Conservation (phyloP, 2,888 invertebrate species). For the Ectemnius continuus region DNA sequence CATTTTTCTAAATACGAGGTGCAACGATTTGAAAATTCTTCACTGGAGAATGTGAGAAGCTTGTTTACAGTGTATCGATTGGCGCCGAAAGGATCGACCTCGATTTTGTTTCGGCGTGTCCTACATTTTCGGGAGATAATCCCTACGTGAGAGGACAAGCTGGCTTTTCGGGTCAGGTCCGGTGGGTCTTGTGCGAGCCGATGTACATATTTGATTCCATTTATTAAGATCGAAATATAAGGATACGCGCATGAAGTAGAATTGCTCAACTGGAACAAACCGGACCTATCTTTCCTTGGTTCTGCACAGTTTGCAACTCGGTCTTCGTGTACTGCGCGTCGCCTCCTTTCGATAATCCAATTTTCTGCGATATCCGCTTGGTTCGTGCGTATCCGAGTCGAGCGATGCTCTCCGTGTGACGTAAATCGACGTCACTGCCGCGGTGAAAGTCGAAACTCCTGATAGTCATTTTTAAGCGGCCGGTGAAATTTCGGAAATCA, state of each 20-base stretch:
- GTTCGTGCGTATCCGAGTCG: too few relatives aligned
- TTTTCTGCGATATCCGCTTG: constrained; percentile 14
- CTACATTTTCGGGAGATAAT: constrained; percentile 20
- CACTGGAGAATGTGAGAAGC: too few relatives aligned
- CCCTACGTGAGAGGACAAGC: background rate
- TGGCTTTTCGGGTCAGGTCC: too few relatives aligned
- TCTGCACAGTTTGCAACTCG: background rate
- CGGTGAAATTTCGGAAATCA: constrained; percentile 38
- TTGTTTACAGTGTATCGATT: too few relatives aligned
- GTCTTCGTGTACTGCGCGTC: background rate
- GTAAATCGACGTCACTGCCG: constrained; percentile 43
- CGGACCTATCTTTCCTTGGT: too few relatives aligned
- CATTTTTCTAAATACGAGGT: too few relatives aligned
- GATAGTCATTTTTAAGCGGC: constrained; percentile 31
- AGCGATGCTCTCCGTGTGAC: constrained; percentile 41
- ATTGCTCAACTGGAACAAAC: too few relatives aligned
- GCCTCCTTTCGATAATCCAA: constrained; percentile 12
- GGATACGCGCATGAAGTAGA: too few relatives aligned
- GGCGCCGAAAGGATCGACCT: background rate
- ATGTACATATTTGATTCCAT: too few relatives aligned
- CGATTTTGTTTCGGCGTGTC: constrained; percentile 12
- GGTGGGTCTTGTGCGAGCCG: too few relatives aligned
- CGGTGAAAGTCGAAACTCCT: constrained; percentile 50
- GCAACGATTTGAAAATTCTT: too few relatives aligned
- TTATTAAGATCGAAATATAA: too few relatives aligned